These are phyloP conservation scores for Euleptes europaea DNA, from an alignment of 2,113 vertebrate species.

Conservation along the genomic window DNA sequence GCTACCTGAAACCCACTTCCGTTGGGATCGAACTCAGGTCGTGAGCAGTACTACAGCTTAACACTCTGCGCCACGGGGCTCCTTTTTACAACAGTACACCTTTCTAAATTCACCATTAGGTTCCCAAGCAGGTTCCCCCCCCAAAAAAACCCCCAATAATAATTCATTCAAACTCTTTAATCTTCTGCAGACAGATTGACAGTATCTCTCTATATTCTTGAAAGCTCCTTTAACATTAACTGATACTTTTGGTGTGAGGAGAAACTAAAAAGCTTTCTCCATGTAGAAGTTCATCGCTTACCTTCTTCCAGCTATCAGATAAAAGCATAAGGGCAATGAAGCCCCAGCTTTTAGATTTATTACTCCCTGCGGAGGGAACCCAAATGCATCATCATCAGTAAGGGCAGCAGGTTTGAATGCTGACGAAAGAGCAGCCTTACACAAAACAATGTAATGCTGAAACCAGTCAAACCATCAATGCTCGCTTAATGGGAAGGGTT, in stretches of 20 bases:
- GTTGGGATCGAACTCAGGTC: too few relatives aligned
- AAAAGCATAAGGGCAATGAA: slow-evolving; percentile 72
- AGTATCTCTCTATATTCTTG: slow-evolving; percentile 79
- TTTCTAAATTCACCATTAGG: slow-evolving; percentile 68
- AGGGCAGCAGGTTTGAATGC: slow-evolving; percentile 66
- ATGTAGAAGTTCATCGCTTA: slow-evolving; percentile 75
- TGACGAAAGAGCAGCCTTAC: slow-evolving; percentile 58
- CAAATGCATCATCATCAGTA: slow-evolving; percentile 57
- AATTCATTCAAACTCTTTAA: slow-evolving; percentile 76
- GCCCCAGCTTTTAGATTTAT: slow-evolving; percentile 65
- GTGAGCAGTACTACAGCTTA: too few relatives aligned
- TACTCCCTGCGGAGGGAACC: slow-evolving; percentile 64
- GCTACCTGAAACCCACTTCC: too few relatives aligned
- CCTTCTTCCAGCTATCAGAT: slow-evolving; percentile 72
- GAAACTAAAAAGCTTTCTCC: slow-evolving; percentile 75
- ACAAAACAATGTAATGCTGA: slow-evolving; percentile 23
- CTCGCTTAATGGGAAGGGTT: slow-evolving; percentile 28
- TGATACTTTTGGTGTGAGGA: slow-evolving; percentile 75
- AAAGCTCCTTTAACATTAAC: slow-evolving; percentile 79
- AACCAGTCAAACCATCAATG: slow-evolving; percentile 44
- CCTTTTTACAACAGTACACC: slow-evolving; percentile 60
- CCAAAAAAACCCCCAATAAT: slow-evolving; percentile 72
- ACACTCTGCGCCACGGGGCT: too few relatives aligned
- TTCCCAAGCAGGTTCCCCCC: slow-evolving; percentile 64
- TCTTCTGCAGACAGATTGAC: slow-evolving; percentile 74